These are phyloP conservation scores for Dusona sp. DNA, from an alignment of 2,888 invertebrate species.

Conservation along the genomic window DNA sequence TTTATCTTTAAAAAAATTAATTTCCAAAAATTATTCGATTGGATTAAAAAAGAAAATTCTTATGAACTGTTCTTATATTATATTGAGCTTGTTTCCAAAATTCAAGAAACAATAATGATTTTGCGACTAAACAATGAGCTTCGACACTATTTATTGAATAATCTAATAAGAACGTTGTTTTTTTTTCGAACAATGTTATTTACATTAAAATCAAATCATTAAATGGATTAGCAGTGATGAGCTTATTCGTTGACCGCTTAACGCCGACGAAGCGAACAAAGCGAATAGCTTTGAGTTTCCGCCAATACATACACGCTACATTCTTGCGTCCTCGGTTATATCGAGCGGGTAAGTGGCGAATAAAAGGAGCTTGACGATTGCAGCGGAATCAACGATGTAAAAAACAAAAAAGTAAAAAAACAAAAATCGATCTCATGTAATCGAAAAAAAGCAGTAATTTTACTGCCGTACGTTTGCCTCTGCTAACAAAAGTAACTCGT, in stretches of 20 bases:
- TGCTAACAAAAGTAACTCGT: no score
- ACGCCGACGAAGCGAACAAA: conserved; percentile 58
- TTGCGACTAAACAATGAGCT: neutral
- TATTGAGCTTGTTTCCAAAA: neutral
- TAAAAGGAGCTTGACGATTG: conserved; percentile 43
- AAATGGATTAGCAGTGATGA: conserved; percentile 39
- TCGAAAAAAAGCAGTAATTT: neutral
- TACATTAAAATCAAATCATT: neutral
- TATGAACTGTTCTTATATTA: neutral
- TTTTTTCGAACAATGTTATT: neutral
- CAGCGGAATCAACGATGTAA: conserved; percentile 34
- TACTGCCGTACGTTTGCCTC: no score
- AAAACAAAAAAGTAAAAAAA: conserved; percentile 29
- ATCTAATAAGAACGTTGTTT: neutral
- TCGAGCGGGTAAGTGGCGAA: conserved; percentile 62
- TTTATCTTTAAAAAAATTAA: no score
- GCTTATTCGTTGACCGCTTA: conserved; percentile 56
- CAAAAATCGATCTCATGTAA: neutral
- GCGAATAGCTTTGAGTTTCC: conserved; percentile 47
- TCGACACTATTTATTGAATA: neutral
- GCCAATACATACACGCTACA: conserved; percentile 15
- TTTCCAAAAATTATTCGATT: no score
- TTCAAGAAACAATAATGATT: neutral
- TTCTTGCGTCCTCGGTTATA: conserved; percentile 64
- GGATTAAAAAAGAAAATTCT: no score